phyloP scores from a whole-genome alignment of 92 coral and sea anemone species.

The Montipora capitata region DNA sequence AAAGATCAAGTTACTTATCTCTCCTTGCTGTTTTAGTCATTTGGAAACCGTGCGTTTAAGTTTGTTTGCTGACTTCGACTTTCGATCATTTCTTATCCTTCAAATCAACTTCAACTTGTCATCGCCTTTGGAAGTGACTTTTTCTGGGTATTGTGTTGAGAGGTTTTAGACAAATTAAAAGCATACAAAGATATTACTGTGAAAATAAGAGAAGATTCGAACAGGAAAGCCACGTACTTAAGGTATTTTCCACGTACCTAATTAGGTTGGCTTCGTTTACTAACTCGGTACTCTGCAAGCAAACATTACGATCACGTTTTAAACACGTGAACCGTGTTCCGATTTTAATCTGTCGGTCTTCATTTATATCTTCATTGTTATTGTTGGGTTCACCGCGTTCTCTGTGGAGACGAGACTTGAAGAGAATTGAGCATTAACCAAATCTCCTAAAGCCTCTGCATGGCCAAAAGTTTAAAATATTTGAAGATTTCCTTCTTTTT shows the following conservation, averaged over 20 bases:
- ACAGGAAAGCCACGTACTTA: too few relatives aligned
- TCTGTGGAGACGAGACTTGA: neutral
- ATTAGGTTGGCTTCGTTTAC: constrained; percentile 6
- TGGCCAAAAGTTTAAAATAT: too few relatives aligned
- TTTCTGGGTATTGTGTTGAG: neutral
- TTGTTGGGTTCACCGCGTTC: neutral
- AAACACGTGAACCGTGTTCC: neutral
- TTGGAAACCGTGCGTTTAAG: constrained; percentile 13
- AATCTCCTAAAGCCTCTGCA: too few relatives aligned
- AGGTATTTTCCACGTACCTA: neutral
- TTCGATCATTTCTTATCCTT: neutral
- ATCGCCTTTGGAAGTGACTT: neutral
- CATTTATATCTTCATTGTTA: too few relatives aligned
- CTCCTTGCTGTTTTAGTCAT: constrained; percentile 9
- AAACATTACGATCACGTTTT: neutral
- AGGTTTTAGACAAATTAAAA: neutral
- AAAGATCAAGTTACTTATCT: neutral
- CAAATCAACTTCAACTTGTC: neutral
- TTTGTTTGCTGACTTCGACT: constrained; percentile 18
- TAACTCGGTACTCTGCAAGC: neutral
- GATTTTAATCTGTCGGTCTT: too few relatives aligned
- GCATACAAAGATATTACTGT: too few relatives aligned
- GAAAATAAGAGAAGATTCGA: neutral
- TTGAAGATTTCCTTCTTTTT: too few relatives aligned
- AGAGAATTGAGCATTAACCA: too few relatives aligned